Evolutionary conservation across 1,140 invertebrate species (phyloP).

Genomic region (Bradysia coprophila): DNA sequence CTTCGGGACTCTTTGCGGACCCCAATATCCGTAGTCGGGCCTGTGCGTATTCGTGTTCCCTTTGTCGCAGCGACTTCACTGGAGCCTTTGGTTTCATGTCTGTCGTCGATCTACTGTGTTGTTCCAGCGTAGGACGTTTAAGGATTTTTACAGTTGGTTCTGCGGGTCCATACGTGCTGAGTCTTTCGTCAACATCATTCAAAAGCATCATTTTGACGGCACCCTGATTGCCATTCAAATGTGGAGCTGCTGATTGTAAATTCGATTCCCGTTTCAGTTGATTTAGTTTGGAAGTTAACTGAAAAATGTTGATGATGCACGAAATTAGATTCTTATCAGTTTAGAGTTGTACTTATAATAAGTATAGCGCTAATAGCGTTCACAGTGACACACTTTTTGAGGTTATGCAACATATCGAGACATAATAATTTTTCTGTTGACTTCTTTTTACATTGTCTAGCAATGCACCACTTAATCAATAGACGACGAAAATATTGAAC

Average conservation of each 20-base stretch:
- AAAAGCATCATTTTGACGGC: neutral
- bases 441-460: neutral
- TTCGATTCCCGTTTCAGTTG: too few relatives aligned
- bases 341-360: neutral
- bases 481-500: neutral
- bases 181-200: neutral
- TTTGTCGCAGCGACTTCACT: constrained; percentile 66
- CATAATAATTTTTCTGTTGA: neutral
- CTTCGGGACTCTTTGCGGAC: constrained; percentile 56
- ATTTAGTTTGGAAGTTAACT: neutral
- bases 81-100: constrained; percentile 49
- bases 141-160: constrained; percentile 67
- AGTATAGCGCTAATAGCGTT: neutral
- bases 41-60: constrained; percentile 75
- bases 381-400: neutral
- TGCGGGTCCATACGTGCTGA: constrained; percentile 26
- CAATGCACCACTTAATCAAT: neutral
- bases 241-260: too few relatives aligned
- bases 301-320: neutral
- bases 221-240: neutral
- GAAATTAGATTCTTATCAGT: neutral
- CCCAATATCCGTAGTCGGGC: constrained; percentile 67
- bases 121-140: constrained; percentile 42
- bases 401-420: neutral
- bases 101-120: constrained; percentile 21